phyloP scores from a whole-genome alignment of 2,888 invertebrate species.

The Drosophila atripex region DNA sequence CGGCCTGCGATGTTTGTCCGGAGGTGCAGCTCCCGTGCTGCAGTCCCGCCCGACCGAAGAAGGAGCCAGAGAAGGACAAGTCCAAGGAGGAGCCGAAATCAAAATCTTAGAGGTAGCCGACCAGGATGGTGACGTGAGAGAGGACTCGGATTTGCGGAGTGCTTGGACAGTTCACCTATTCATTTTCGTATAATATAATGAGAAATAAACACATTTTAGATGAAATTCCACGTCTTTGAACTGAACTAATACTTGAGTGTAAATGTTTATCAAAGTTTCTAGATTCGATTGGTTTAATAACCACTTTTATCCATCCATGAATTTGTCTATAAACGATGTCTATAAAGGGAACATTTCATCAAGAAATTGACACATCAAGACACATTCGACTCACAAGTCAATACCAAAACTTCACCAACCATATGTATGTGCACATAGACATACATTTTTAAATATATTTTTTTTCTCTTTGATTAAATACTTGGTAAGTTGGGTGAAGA shows the following conservation, averaged over 20 bases:
- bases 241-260: too few relatives aligned
- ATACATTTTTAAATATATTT: background rate
- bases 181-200: background rate
- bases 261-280: too few relatives aligned
- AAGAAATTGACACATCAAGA: background rate
- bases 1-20: conserved; percentile 59
- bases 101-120: background rate
- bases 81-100: background rate
- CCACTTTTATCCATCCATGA: too few relatives aligned
- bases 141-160: background rate
- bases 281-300: too few relatives aligned
- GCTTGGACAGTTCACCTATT: background rate
- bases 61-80: background rate
- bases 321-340: too few relatives aligned
- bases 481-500: conserved; percentile 14
- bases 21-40: conserved; percentile 24
- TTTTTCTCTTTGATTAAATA: background rate
- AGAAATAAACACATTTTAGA: background rate
- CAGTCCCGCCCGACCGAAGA: conserved; percentile 10
- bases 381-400: background rate
- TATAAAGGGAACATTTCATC: background rate
- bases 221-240: background rate
- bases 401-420: background rate
- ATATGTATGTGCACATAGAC: background rate
- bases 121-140: background rate